These are phyloP conservation scores for Notospermus geniculatus DNA, from an alignment of 1,140 invertebrate species.

Conservation along the genomic window DNA sequence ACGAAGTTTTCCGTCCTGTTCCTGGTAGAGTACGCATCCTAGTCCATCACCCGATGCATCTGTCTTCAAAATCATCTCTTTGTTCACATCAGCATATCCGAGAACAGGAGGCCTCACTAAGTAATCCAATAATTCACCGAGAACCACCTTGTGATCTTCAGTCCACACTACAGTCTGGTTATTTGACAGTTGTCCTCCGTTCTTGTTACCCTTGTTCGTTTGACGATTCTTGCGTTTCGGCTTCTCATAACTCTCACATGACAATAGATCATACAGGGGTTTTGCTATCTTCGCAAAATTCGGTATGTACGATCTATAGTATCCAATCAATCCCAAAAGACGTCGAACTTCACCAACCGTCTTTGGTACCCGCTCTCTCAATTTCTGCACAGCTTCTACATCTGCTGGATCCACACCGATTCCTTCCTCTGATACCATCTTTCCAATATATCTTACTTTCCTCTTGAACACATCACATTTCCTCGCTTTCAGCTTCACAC, in stretches of 20 bases:
- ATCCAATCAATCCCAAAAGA: slow-evolving; percentile 25
- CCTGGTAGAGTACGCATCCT: slow-evolving; percentile 54
- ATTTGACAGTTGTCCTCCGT: too few relatives aligned
- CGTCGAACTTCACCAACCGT: slow-evolving; percentile 14
- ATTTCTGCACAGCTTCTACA: slow-evolving; percentile 17
- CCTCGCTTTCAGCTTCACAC: slow-evolving; percentile 15
- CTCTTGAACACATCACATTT: slow-evolving; percentile 23
- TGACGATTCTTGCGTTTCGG: too few relatives aligned
- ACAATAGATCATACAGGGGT: slow-evolving; percentile 10
- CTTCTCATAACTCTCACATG: neutral
- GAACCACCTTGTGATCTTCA: slow-evolving; percentile 8
- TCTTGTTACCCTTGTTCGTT: too few relatives aligned
- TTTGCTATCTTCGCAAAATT: slow-evolving; percentile 19
- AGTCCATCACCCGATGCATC: slow-evolving; percentile 55
- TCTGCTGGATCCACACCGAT: slow-evolving; percentile 20
- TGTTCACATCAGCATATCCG: slow-evolving; percentile 38
- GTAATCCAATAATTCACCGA: slow-evolving; percentile 30
- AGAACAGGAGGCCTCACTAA: slow-evolving; percentile 34
- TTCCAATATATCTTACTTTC: slow-evolving; percentile 24
- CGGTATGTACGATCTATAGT: slow-evolving; percentile 24
- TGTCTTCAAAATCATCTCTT: slow-evolving; percentile 50
- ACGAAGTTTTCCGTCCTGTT: slow-evolving; percentile 16
- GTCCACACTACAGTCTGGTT: slow-evolving; percentile 14
- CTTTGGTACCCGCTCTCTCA: slow-evolving; percentile 14
- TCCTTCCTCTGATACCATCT: slow-evolving; percentile 19